These are phyloP conservation scores for Delphinapterus leucas DNA, from an alignment of 2,113 vertebrate species.

Conservation along the genomic window DNA sequence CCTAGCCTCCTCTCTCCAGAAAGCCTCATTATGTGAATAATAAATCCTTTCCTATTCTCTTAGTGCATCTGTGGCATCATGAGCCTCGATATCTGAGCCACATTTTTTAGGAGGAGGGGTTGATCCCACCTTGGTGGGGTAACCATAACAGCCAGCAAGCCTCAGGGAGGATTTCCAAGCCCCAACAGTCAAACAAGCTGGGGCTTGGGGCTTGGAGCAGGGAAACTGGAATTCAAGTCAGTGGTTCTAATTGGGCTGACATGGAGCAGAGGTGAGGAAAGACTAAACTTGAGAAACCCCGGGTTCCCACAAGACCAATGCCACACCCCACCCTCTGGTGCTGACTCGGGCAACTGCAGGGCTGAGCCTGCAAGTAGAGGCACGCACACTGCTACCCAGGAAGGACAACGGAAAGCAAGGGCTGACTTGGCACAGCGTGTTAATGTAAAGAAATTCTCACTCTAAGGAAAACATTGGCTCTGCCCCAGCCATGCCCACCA, in stretches of 20 bases:
- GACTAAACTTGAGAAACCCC: not conserved
- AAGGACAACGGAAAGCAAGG: not conserved
- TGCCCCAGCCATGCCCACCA: not conserved
- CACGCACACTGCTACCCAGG: accelerated
- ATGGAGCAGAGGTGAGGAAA: not conserved
- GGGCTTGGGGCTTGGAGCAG: not conserved
- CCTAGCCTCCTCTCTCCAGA: not conserved
- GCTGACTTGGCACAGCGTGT: not conserved
- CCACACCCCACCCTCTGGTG: not conserved
- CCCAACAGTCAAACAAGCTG: not conserved
- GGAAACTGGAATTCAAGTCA: not conserved
- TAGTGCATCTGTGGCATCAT: not conserved
- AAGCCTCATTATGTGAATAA: not conserved
- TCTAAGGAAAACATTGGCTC: not conserved
- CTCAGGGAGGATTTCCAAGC: accelerated
- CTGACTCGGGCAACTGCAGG: not conserved
- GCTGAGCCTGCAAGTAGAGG: not conserved
- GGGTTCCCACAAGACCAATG: not conserved
- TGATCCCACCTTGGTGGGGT: not conserved
- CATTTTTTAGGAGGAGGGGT: accelerated
- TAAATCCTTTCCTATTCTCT: not conserved
- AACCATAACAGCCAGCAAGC: not conserved
- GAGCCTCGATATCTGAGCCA: not conserved
- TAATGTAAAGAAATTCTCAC: not conserved
- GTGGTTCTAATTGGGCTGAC: not conserved